Evolutionary conservation across 2,888 invertebrate genomes (phyloP).

Genomic region (Caenorhabditis drosophilae): DNA sequence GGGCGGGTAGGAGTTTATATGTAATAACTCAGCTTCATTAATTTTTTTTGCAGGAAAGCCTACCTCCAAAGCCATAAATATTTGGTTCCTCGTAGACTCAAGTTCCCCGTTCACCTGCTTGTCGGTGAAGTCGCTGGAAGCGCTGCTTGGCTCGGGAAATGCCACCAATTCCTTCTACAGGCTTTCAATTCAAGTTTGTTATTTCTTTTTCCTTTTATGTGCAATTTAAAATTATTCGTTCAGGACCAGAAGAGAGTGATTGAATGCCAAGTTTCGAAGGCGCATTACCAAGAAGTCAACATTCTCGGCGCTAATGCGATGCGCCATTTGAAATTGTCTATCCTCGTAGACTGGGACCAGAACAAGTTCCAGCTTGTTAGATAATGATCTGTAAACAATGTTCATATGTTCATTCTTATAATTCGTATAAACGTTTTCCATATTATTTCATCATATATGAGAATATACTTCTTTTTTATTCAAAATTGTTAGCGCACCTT

Average conservation of each 20-base stretch:
- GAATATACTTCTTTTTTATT: too few species aligned
- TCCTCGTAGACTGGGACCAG: constrained; percentile 36
- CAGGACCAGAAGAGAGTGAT: constrained; percentile 36
- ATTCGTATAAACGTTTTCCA: neutral
- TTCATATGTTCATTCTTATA: too few species aligned
- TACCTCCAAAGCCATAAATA: constrained; percentile 26
- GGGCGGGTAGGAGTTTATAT: constrained; percentile 13
- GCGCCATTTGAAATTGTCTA: constrained; percentile 28
- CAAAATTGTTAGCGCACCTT: too few species aligned
- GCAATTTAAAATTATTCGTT: constrained; percentile 26
- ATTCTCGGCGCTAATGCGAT: constrained; percentile 38
- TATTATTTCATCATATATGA: constrained; percentile 1
- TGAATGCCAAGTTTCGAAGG: constrained; percentile 38
- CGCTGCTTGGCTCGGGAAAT: constrained; percentile 22
- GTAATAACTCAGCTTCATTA: constrained; percentile 11
- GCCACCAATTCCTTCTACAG: constrained; percentile 12
- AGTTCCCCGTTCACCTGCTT: constrained; percentile 40
- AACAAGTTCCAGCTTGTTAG: constrained; percentile 29
- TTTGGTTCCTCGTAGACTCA: constrained; percentile 32
- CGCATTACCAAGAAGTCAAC: constrained; percentile 36
- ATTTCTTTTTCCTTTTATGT: constrained; percentile 27
- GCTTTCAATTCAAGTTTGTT: constrained; percentile 37
- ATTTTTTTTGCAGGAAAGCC: constrained; percentile 18
- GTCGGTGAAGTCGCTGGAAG: constrained; percentile 33
- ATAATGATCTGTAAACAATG: neutral